These are phyloP conservation scores for Tyrophagus putrescentiae DNA, from an alignment of 1,140 invertebrate genomes.

Conservation along the genomic window DNA sequence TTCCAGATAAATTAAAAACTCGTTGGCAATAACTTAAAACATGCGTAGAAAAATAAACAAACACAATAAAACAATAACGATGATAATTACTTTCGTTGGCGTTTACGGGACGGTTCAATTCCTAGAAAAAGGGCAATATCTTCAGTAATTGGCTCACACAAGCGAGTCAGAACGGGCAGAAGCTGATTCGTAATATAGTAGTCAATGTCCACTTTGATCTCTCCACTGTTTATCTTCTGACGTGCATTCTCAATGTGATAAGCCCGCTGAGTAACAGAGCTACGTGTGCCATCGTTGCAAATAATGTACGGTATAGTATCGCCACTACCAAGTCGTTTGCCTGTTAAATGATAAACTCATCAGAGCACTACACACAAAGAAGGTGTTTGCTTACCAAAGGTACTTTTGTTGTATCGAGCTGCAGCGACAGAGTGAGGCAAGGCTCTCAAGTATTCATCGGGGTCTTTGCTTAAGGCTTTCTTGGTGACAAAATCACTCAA, in stretches of 20 bases:
- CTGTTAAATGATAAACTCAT: constrained; percentile 26
- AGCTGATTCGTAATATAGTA: constrained; percentile 78
- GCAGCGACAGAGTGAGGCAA: constrained; percentile 87
- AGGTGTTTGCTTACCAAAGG: neutral
- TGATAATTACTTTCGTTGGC: no score
- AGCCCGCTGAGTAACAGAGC: constrained; percentile 72
- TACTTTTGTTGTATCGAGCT: constrained; percentile 52
- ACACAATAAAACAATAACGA: no score
- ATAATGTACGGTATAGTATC: constrained; percentile 92
- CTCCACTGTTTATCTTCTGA: constrained; percentile 23
- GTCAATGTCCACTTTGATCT: constrained; percentile 50
- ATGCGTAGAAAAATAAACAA: no score
- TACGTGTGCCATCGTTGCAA: constrained; percentile 48
- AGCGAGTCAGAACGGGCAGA: constrained; percentile 79
- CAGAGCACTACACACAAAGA: neutral
- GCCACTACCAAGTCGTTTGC: constrained; percentile 65
- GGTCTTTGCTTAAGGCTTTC: constrained; percentile 89
- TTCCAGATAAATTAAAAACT: no score
- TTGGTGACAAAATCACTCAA: constrained; percentile 68
- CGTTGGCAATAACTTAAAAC: no score
- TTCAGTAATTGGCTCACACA: constrained; percentile 81
- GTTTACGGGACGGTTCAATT: constrained; percentile 29
- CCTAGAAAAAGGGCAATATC: constrained; percentile 79
- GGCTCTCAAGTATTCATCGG: constrained; percentile 69
- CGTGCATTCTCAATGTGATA: constrained; percentile 83